Base-by-base conservation (phyloP, 2,888 invertebrate genomes). In the Willowsia nigromaculata region DNA sequence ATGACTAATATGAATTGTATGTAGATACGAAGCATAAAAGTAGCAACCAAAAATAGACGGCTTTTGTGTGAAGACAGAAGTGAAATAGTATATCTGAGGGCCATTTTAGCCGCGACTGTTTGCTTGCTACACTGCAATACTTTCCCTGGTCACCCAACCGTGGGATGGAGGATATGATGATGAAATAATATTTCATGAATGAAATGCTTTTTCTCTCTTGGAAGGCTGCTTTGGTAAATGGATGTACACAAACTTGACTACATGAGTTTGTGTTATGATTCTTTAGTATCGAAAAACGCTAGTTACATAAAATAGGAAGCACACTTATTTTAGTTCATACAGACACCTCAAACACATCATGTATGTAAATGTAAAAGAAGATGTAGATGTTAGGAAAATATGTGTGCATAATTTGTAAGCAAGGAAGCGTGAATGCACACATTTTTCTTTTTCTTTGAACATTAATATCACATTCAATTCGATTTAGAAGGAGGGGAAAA, bases 141-240 rank as follows among this genome's bases (percentile, higher is more conserved):
- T 82, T 82, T 65, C 82, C n/a, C 7, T 82, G 50, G 82, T 65
- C 65, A 65, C 47, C 65, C 62, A 65, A 82, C 62, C 82, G 82
- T 65, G 82, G 15, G 40, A 62, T 82, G 43, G 25, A 81, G 43
- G 43, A 78, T 40, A 40, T 53, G 43, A 65, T 65, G 82, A 82
- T 65, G 82, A 47, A 82, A 82, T 43, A 82, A 82, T 62, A 82
- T 82, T 62, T 43, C 62, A 43, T 40, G 82, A 82, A 82, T 82
- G 82, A 82, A 65, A 59, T 15, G 62, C 33, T 62, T 80, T 9
- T 18, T 33, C 22, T 47, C 33, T 59, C 15, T 37, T 59, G 13
- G 22, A 22, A 18, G 22, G 27, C 22, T 18, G n/a, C 7, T 71
- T 18, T 71, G 40, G 40, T 65, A 11, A 40, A 40, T 40, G 71